Evolutionary conservation across 2,113 vertebrate genomes (phyloP).

Genomic region (Coryphaenoides rupestris): DNA sequence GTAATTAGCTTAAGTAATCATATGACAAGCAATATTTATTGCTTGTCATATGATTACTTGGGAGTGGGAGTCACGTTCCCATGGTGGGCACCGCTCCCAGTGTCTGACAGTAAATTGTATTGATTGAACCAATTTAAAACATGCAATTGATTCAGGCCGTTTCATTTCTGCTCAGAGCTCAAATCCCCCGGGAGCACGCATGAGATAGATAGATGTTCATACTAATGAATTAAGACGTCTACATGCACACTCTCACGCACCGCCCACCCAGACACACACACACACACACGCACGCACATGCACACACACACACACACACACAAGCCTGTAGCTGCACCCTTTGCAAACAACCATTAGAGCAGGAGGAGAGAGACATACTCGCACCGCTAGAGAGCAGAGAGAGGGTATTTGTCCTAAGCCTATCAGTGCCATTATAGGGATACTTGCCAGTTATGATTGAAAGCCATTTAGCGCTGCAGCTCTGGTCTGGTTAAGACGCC

Average conservation of each 20-base stretch:
- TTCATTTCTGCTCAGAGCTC: slow-evolving; percentile 20
- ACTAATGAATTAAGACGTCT: slow-evolving; percentile 41
- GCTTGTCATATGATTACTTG: too few species aligned
- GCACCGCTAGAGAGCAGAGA: slow-evolving; percentile 3
- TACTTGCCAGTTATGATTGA: slow-evolving; percentile 58
- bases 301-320: slow-evolving; percentile 9
- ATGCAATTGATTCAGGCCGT: slow-evolving; percentile 34
- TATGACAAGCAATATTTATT: too few species aligned
- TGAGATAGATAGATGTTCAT: slow-evolving; percentile 41
- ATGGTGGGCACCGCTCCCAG: neutral
- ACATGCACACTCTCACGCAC: slow-evolving; percentile 6
- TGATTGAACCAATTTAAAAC: slow-evolving; percentile 27
- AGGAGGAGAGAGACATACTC: neutral
- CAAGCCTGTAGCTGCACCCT: slow-evolving; percentile 12
- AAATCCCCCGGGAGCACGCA: neutral
- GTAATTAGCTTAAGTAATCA: too few species aligned
- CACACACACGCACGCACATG: slow-evolving; percentile 6
- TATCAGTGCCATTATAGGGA: slow-evolving; percentile 57
- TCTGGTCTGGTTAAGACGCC: slow-evolving; percentile 46
- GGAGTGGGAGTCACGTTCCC: neutral
- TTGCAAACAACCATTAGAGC: slow-evolving; percentile 20
- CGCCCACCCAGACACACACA: slow-evolving; percentile 9
- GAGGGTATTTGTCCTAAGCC: slow-evolving; percentile 45
- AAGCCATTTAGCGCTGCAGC: slow-evolving; percentile 58
- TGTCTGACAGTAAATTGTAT: slow-evolving; percentile 15